These are phyloP conservation scores for Bufo gargarizans DNA, from an alignment of 2,113 vertebrate genomes.

Conservation along the genomic window DNA sequence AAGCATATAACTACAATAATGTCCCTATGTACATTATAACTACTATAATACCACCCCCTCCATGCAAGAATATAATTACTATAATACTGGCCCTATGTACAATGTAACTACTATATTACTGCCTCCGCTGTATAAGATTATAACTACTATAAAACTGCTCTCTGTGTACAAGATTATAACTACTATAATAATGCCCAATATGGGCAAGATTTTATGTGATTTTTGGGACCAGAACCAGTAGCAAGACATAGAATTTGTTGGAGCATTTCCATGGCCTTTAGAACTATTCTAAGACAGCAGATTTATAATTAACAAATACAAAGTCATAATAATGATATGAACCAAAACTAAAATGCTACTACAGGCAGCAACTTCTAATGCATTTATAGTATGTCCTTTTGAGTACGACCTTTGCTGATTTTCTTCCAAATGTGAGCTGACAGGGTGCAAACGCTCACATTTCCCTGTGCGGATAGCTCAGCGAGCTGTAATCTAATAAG, in stretches of 20 bases:
- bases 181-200: neutral
- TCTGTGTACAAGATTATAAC: neutral
- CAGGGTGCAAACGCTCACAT: conserved; percentile 22
- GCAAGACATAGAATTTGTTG: neutral
- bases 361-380: conserved; percentile 7
- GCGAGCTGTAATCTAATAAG: conserved; percentile 37
- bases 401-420: conserved; percentile 37
- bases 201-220: too few relatives aligned
- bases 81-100: neutral
- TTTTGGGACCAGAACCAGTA: neutral
- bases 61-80: neutral
- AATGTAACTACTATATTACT: conserved; percentile 9
- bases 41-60: neutral
- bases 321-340: neutral
- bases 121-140: neutral
- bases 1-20: too few relatives aligned
- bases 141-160: neutral
- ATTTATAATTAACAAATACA: conserved; percentile 27
- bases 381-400: conserved; percentile 34
- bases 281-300: neutral
- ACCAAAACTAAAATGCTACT: neutral
- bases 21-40: too few relatives aligned
- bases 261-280: neutral
- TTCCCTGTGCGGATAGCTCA: conserved; percentile 4
- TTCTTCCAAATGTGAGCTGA: conserved; percentile 33